Evolutionary conservation across 2,113 vertebrate genomes (phyloP).

Genomic region (Cephalopterus ornatus): DNA sequence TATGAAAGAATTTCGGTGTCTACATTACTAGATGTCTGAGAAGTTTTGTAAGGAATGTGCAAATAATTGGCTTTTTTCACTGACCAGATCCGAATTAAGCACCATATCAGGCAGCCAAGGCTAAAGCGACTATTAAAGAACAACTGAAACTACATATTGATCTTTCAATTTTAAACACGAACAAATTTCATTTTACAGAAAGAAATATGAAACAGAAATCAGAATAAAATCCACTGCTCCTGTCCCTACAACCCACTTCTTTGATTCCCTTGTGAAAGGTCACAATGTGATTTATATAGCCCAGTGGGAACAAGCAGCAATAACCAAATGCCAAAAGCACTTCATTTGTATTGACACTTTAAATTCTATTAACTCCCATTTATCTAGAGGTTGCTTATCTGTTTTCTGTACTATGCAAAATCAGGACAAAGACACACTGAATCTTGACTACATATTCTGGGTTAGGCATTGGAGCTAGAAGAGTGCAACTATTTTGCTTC

Average conservation of each 20-base stretch:
- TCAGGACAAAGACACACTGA: neutral
- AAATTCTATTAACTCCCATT: neutral
- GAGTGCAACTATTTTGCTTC: neutral
- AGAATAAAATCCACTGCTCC: neutral
- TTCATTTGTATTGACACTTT: neutral
- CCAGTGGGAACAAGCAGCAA: neutral
- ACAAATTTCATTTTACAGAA: neutral
- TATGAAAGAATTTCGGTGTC: neutral
- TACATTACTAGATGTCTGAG: neutral
- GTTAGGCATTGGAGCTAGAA: neutral
- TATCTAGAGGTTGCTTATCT: neutral
- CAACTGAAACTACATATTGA: constrained; percentile 19
- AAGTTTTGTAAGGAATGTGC: neutral
- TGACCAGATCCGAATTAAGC: neutral
- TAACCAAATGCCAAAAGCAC: neutral
- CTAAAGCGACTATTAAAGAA: neutral
- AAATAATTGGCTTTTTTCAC: neutral
- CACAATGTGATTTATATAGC: neutral
- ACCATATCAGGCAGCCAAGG: neutral
- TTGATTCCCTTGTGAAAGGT: neutral
- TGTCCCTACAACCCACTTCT: neutral
- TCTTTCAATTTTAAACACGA: constrained; percentile 6
- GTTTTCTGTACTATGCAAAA: neutral
- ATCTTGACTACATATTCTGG: neutral
- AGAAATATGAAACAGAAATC: neutral